phyloP scores from a whole-genome alignment of 1,140 invertebrate species.

The Neodiprion virginianus region DNA sequence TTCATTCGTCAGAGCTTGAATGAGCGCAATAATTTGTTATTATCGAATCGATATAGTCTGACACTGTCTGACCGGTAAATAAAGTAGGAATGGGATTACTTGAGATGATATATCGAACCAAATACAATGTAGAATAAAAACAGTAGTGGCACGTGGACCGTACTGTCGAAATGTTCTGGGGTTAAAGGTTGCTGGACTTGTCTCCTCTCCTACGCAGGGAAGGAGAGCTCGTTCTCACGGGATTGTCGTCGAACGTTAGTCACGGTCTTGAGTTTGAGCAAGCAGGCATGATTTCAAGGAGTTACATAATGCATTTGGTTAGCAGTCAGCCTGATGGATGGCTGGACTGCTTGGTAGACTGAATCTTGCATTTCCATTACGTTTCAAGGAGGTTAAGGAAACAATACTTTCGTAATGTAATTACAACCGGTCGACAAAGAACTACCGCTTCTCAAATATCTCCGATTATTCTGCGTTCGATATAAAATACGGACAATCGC shows the following conservation, averaged over 20 bases:
- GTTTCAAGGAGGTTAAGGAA: constrained; percentile 56
- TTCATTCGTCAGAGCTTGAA: too few species aligned
- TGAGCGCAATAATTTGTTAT: too few species aligned
- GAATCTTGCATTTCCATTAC: constrained; percentile 9
- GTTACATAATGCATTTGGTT: constrained; percentile 44
- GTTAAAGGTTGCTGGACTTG: neutral
- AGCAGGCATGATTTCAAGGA: constrained; percentile 39
- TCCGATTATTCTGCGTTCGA: constrained; percentile 38
- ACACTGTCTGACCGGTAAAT: too few species aligned
- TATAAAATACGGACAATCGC: constrained; percentile 46
- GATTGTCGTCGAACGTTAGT: neutral
- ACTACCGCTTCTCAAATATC: constrained; percentile 48
- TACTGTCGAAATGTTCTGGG: too few species aligned
- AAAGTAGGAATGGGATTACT: too few species aligned
- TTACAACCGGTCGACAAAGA: constrained; percentile 38
- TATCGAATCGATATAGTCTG: too few species aligned
- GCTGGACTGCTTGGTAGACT: constrained; percentile 17
- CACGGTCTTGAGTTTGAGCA: constrained; percentile 34
- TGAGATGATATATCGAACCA: too few species aligned
- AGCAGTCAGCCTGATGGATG: constrained; percentile 29
- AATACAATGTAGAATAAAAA: too few species aligned
- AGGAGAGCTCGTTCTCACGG: neutral
- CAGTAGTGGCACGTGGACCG: too few species aligned
- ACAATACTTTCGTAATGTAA: constrained; percentile 49
- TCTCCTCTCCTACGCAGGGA: neutral